phyloP scores from a whole-genome alignment of 2,888 invertebrate genomes.

The Stenolophus ochropezus region DNA sequence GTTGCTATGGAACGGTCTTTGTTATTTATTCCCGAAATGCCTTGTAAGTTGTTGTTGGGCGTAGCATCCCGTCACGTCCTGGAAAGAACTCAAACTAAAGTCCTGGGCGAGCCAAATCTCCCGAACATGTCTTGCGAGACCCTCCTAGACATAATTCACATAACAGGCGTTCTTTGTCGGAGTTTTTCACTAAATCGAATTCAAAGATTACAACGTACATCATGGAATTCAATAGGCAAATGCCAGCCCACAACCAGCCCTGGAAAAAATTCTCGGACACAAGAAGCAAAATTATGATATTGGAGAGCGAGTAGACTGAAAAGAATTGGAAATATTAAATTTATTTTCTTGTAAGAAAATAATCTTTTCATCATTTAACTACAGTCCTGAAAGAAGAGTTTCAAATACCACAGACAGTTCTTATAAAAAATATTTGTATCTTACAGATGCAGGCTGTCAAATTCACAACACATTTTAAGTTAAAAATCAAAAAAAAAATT shows the following conservation, averaged over 20 bases:
- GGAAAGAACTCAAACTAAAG: neutral
- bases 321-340: too few species aligned
- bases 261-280: neutral
- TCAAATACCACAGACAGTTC: too few species aligned
- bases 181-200: constrained; percentile 23
- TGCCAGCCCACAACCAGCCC: neutral
- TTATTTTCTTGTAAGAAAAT: too few species aligned
- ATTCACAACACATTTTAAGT: too few species aligned
- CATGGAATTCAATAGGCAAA: constrained; percentile 36
- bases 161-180: constrained; percentile 30
- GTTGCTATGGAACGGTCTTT: too few species aligned
- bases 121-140: neutral
- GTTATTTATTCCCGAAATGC: neutral
- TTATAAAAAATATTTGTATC: too few species aligned
- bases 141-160: constrained; percentile 22
- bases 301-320: too few species aligned
- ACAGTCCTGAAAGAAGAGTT: too few species aligned
- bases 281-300: neutral
- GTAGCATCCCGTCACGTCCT: neutral
- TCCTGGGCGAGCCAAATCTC: neutral
- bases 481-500: too few species aligned
- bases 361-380: too few species aligned
- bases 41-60: neutral
- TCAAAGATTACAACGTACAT: constrained; percentile 43
- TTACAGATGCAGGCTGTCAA: too few species aligned